phyloP scores from a whole-genome alignment of 2,797 vertebrate species.

The Sternotherus odoratus region DNA sequence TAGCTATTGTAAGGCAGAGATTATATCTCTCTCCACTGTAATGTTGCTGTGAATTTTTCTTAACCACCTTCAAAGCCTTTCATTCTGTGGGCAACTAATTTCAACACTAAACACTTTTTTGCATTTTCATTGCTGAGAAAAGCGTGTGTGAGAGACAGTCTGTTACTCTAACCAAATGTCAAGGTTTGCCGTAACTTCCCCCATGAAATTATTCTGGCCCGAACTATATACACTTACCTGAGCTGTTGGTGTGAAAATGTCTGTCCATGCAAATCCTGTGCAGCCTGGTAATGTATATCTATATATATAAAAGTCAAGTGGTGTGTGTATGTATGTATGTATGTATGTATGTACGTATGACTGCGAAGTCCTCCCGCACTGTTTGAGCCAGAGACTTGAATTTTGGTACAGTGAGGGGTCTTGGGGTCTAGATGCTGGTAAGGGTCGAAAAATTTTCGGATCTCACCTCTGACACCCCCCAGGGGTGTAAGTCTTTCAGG shows the following conservation, averaged over 20 bases:
- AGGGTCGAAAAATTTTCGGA: too few species aligned
- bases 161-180: not conserved
- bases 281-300: not conserved
- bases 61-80: accelerated
- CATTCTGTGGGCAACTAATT: not conserved
- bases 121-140: not conserved
- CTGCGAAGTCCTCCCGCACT: too few species aligned
- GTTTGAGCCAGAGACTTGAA: too few species aligned
- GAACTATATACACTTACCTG: accelerated
- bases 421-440: too few species aligned
- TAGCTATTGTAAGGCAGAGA: not conserved
- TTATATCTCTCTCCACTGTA: not conserved
- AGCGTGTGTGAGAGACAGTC: accelerated
- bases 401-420: too few species aligned
- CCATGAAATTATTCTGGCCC: not conserved
- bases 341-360: too few species aligned
- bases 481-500: too few species aligned
- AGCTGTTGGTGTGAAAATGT: not conserved
- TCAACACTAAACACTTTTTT: accelerated
- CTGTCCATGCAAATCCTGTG: not conserved
- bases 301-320: too few species aligned
- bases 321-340: too few species aligned
- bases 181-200: not conserved
- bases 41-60: not conserved
- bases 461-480: too few species aligned